Evolutionary conservation across 2,797 vertebrate genomes (phyloP).

Genomic region (Parauchenoglanis ngamensis): DNA sequence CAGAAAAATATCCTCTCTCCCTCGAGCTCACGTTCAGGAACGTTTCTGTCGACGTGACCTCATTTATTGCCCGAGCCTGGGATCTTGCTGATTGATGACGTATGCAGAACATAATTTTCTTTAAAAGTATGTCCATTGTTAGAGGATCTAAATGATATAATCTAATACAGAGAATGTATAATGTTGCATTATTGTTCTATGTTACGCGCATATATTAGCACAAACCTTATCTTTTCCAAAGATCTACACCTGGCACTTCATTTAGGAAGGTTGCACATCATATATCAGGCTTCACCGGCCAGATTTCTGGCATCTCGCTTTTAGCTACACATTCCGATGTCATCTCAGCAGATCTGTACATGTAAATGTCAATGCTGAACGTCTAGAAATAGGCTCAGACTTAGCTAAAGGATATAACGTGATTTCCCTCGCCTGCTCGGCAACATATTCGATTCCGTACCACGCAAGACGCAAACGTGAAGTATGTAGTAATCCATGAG

Average conservation of each 20-base stretch:
- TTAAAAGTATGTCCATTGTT: not conserved
- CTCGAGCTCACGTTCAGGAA: not conserved
- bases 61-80: not conserved
- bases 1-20: not conserved
- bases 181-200: too few relatives aligned
- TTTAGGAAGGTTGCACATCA: not conserved
- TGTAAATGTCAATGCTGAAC: not conserved
- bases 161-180: not conserved
- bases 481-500: not conserved
- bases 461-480: not conserved
- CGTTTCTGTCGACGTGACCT: too few relatives aligned
- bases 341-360: not conserved
- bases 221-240: not conserved
- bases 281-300: not conserved
- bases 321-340: constrained; percentile 4
- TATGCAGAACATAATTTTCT: not conserved
- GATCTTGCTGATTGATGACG: not conserved
- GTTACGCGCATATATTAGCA: not conserved
- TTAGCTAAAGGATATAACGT: not conserved
- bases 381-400: not conserved
- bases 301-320: not conserved
- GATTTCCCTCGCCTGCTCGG: too few relatives aligned
- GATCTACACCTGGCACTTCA: constrained; percentile 22
- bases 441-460: not conserved
- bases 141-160: not conserved